Percentiles rank a stretch among this genome's conserved stretches.
phyloP scores from a whole-genome alignment of 2,888 invertebrate genomes.

The Cheiracanthium punctorium region DNA sequence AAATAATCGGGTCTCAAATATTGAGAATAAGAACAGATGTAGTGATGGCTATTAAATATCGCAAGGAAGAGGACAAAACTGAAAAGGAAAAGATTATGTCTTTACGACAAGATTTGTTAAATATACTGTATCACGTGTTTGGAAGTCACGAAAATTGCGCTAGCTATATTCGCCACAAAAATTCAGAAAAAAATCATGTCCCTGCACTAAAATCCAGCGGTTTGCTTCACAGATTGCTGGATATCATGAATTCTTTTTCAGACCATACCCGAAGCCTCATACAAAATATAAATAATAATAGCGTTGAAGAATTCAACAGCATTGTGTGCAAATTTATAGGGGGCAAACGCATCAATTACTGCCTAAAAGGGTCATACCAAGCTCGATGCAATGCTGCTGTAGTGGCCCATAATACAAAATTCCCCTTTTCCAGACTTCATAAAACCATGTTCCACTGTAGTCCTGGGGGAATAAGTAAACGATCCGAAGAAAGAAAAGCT shows the following conservation, averaged over 20 bases:
- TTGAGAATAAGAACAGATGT: background rate
- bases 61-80: background rate
- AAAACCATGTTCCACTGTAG: background rate
- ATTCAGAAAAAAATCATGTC: background rate
- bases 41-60: background rate
- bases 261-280: background rate
- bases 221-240: background rate
- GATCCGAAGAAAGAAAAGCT: background rate
- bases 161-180: background rate
- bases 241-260: background rate
- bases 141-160: background rate
- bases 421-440: background rate
- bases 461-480: background rate
- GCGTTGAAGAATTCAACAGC: constrained; percentile 22
- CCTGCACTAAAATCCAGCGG: background rate
- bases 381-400: no score
- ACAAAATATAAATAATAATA: constrained; percentile 15
- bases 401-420: no score
- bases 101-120: background rate
- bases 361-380: background rate
- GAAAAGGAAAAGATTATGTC: background rate
- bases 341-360: constrained; percentile 16
- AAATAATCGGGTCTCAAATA: background rate
- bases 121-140: background rate
- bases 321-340: constrained; percentile 9